Evolutionary conservation across 1,140 invertebrate genomes (phyloP), one percentile per base, ranked within the genome.

Genomic region (Sycophaga agraensis): DNA sequence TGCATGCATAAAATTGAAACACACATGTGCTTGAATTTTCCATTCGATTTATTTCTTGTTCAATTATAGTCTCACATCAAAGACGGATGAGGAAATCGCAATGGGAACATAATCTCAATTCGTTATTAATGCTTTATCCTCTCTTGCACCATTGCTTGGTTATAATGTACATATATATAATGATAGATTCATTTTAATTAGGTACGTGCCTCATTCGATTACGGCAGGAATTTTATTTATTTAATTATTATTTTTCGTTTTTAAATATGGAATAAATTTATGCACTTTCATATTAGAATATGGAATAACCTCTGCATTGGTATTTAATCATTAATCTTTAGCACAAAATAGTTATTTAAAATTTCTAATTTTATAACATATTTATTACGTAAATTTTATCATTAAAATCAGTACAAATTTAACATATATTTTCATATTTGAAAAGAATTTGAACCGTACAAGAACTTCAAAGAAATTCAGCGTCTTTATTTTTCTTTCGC

Each of bases 321-420:
- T 51, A 51, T 45, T 48, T 28, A 34, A 35, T 50, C 3, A 42
- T 40, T 48, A 39, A 5, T 49, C 16, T 56, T 49, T 61, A 56
- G 34, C 53, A 43, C 21, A 63, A 63, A 63, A 57, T 63, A 58
- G 35, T 42, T n/a, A 14, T 34, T 57, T 63, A 51, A 57, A 63
- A 58, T 57, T 63, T 63, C 19, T 58, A 49, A 56, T 50, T 37
- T 14, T 11, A 39, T 58, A 63, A 63, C 61, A 53, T 45, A 63
- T 51, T 49, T 53, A 51, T 34, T 51, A 53, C 42, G 53, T 58
- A 58, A 61, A 56, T 40, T 40, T 55, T 45, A 37, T 56, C 26
- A 16, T 56, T 56, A 56, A 57, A 63, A 63, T 63, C 28, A 57
- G 51, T 37, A 45, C 37, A 51, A 50, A 35, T 53, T 2, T 46